A percentile compares a stretch with the other conserved stretches of the same genome.
Conservation (phyloP, 2,888 invertebrate species). For the Spatulosminthurus flaviceps region DNA sequence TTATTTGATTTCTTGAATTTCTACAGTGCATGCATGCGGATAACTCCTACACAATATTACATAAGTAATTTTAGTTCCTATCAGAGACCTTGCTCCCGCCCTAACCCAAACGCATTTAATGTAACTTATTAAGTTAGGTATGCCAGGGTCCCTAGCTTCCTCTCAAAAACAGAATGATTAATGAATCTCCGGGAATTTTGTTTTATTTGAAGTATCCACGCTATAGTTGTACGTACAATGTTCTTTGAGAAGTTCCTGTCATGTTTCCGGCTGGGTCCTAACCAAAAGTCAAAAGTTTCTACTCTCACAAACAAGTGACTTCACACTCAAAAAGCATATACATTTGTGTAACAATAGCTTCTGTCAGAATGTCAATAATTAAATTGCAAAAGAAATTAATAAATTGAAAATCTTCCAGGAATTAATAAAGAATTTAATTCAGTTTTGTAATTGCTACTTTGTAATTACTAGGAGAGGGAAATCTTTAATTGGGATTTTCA, state of each 20-base stretch:
- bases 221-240: background rate
- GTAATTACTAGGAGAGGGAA: background rate
- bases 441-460: too few species aligned
- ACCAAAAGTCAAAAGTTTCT: too few species aligned
- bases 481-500: background rate
- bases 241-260: background rate
- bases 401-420: too few species aligned
- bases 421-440: too few species aligned
- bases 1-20: constrained; percentile 28
- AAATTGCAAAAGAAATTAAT: too few species aligned
- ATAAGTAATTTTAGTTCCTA: background rate
- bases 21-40: background rate
- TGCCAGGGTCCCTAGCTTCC: constrained; percentile 15
- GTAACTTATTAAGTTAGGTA: constrained; percentile 7
- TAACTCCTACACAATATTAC: background rate
- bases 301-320: too few species aligned
- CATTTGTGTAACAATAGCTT: too few species aligned
- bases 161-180: constrained; percentile 42
- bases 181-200: constrained; percentile 37
- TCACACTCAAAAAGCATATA: too few species aligned
- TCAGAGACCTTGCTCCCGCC: background rate
- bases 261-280: too few species aligned
- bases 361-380: too few species aligned
- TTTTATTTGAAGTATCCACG: background rate
- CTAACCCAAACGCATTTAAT: background rate